Conservation (phyloP, 2,888 invertebrate species). For the Cyrtodaria siliqua region DNA sequence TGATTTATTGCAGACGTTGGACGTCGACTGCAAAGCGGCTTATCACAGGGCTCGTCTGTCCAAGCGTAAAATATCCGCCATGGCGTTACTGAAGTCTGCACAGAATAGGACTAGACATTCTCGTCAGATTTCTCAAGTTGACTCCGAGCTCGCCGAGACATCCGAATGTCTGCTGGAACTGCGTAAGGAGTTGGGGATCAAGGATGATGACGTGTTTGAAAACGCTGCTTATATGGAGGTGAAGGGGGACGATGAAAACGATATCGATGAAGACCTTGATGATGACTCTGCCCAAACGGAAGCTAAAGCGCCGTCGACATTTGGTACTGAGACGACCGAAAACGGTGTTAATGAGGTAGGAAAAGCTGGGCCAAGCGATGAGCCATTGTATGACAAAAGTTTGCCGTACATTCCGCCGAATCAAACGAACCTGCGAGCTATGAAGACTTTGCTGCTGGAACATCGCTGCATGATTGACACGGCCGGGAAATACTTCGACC, state of each 20-base stretch:
- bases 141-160: conserved; percentile 3
- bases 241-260: not conserved
- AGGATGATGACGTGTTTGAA: conserved; percentile 2
- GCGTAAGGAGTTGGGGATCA: not conserved
- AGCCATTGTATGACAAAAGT: conserved; percentile 19
- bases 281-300: not conserved
- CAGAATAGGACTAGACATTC: not conserved
- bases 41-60: conserved; percentile 31
- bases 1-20: conserved; percentile 38
- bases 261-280: not conserved
- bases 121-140: not conserved
- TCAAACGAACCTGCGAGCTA: conserved; percentile 31
- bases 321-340: no score
- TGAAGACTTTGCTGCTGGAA: conserved; percentile 44
- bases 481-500: conserved; percentile 43
- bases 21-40: conserved; percentile 35
- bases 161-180: conserved; percentile 15
- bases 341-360: no score
- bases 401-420: conserved; percentile 60
- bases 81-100: conserved; percentile 28
- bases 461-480: conserved; percentile 41
- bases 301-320: not conserved
- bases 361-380: not conserved
- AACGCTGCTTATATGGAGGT: not conserved
- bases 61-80: conserved; percentile 25